Percentiles rank a stretch among this genome's conserved stretches.
These are phyloP conservation scores for Melinopterus prodromus DNA, from an alignment of 2,888 invertebrate genomes.

Conservation along the genomic window DNA sequence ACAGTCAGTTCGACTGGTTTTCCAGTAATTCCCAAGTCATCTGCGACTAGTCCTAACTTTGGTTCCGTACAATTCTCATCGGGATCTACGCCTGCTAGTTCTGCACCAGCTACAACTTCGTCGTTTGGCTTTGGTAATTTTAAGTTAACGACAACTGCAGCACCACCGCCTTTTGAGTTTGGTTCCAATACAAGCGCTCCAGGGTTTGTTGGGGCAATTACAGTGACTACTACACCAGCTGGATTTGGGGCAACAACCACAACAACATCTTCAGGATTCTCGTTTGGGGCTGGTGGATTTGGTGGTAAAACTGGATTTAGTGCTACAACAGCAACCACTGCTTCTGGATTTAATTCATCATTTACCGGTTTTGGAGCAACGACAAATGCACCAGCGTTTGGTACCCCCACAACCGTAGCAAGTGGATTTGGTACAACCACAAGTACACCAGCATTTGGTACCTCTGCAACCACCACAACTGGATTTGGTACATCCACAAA, in stretches of 20 bases:
- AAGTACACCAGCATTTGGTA: conserved; percentile 22
- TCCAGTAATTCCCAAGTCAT: neutral
- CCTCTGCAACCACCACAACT: neutral
- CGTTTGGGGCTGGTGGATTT: neutral
- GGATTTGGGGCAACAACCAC: conserved; percentile 1
- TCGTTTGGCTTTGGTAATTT: neutral
- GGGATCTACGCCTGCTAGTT: neutral
- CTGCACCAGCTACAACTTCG: neutral
- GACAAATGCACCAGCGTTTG: conserved; percentile 16
- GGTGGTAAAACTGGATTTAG: neutral
- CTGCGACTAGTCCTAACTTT: neutral
- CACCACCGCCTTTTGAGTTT: neutral
- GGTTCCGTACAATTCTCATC: neutral
- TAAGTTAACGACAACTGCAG: neutral
- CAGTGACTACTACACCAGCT: neutral
- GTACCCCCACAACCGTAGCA: conserved; percentile 25
- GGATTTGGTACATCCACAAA: conserved; percentile 12
- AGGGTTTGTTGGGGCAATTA: neutral
- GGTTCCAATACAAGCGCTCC: neutral
- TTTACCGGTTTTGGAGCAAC: neutral
- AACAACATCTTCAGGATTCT: neutral
- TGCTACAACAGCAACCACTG: too few relatives aligned
- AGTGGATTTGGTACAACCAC: conserved; percentile 22
- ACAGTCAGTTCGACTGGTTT: neutral
- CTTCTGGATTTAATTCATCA: neutral